These are phyloP conservation scores for Eolophus roseicapilla DNA, from an alignment of 2,113 vertebrate genomes.

Conservation along the genomic window DNA sequence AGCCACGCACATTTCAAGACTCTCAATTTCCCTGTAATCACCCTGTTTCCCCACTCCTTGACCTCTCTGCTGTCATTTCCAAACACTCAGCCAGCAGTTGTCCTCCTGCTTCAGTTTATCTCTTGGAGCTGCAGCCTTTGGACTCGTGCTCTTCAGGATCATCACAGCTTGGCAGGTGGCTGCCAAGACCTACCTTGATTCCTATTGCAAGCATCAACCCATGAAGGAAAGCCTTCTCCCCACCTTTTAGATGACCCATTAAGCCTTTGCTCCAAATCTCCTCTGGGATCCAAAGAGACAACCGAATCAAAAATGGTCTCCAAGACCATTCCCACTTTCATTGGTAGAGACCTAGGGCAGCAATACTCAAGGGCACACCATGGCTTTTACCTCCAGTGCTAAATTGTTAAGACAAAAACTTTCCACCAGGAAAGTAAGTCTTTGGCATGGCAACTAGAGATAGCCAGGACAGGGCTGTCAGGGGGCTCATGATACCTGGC, in stretches of 20 bases:
- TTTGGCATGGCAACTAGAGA: not conserved
- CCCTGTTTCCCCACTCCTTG: not conserved
- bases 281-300: not conserved
- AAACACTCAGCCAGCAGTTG: not conserved
- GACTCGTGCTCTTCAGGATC: not conserved
- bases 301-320: not conserved
- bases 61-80: not conserved
- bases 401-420: not conserved
- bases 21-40: not conserved
- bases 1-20: rapidly evolving
- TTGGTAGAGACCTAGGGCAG: not conserved
- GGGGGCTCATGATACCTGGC: not conserved
- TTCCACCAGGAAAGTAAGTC: not conserved
- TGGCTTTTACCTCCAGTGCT: not conserved
- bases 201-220: not conserved
- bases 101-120: not conserved
- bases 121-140: not conserved
- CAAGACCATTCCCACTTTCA: not conserved
- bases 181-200: not conserved
- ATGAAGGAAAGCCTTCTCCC: not conserved
- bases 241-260: not conserved
- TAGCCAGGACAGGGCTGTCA: not conserved
- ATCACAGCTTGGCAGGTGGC: not conserved
- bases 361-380: not conserved
- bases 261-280: not conserved